Base-by-base conservation (phyloP, 2,888 invertebrate species). In the Heliconius cydno region DNA sequence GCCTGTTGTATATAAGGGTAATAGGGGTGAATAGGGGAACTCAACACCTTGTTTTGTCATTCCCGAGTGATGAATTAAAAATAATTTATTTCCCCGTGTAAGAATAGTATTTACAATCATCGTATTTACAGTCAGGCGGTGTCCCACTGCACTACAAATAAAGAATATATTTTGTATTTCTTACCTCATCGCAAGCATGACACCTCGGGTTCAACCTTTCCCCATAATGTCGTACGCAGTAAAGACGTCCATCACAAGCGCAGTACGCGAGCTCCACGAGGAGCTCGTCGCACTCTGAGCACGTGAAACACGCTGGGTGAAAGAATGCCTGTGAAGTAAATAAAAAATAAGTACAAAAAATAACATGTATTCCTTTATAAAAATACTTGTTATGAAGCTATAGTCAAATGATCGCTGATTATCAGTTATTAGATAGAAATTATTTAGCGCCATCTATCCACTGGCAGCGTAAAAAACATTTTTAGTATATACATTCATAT, bases 261-360 rank as follows among this genome's bases (percentile, higher is more conserved):
- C 99, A 99, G 94, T 99, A 99, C 76, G 98, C 98, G 87, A 99
- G 96, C 94, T 99, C 99, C 82, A 99, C 99, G 81, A 99, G 96
- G 78, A 99, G 96, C 94, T 99, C 98, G 86, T 97, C 96, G 94
- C 99, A 99, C 79, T 97, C 96, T 85, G 96, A 95, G 94, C 99
- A 99, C 80, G 96, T 96, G 94, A 99, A 99, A 93, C 99, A 99
- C 78, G 97, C 96, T 4, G 99, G 98, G 93, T 99, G 99, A 97
- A 98, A 99, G 85, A 96, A 96, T 77, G 96, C 95, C 94, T 95
- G 86, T 3, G 78, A 78, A 84, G 57, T 77, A 80, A 84, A 77
- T 74, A 38, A 22, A 79, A 79, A n/a, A 52, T 15, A 15, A 52
- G 3, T 60, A 60, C 9, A 57, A 57, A 57, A 57, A 22, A 60